These are phyloP conservation scores for Hippocampus barbouri DNA, from an alignment of 2,113 vertebrate genomes.

Conservation along the genomic window DNA sequence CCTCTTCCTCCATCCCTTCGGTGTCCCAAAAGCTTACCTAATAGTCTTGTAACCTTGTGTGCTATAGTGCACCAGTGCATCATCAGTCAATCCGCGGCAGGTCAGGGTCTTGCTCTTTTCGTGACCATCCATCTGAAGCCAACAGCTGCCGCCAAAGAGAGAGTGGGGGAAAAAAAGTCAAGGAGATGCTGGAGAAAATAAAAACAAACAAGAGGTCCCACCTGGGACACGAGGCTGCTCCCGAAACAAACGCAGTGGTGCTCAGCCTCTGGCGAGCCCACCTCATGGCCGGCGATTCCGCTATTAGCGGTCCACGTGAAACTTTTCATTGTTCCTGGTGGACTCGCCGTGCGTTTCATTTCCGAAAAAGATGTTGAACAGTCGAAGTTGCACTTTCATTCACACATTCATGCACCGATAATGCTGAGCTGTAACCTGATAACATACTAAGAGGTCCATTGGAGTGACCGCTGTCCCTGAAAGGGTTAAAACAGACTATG, in stretches of 20 bases:
- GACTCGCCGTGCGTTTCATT: neutral
- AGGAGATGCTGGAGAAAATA: conserved; percentile 43
- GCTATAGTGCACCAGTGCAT: conserved; percentile 45
- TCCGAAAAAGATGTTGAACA: neutral
- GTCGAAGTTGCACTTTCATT: too few relatives aligned
- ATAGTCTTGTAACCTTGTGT: conserved; percentile 4
- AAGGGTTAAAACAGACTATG: too few relatives aligned
- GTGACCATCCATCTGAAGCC: conserved; percentile 66
- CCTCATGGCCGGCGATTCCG: neutral
- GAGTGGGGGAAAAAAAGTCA: conserved; percentile 45
- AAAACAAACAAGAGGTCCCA: conserved; percentile 13
- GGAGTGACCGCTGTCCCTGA: too few relatives aligned
- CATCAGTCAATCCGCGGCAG: conserved; percentile 66
- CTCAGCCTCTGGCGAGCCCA: neutral
- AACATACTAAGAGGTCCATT: too few relatives aligned
- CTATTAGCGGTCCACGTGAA: neutral
- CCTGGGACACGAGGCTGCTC: neutral
- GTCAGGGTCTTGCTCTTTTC: conserved; percentile 62
- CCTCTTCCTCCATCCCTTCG: neutral
- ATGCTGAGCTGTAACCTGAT: too few relatives aligned
- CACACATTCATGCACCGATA: too few relatives aligned
- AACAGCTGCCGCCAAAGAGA: conserved; percentile 58
- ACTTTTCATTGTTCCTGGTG: neutral
- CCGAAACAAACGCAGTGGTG: neutral
- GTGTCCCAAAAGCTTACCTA: conserved; percentile 36